Conservation (phyloP, 2,888 invertebrate genomes). For the Strigamia maritima region DNA sequence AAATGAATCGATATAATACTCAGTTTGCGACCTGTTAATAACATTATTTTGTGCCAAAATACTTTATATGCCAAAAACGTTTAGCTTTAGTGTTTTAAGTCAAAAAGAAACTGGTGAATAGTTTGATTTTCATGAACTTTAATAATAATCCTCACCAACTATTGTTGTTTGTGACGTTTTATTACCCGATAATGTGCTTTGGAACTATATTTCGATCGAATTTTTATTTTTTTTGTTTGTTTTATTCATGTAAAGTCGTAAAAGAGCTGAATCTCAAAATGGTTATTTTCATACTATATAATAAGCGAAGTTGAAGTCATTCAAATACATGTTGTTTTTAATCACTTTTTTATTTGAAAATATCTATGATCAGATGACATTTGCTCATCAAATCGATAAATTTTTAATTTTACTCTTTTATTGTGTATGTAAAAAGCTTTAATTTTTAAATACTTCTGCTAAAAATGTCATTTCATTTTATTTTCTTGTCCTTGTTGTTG, state of each 20-base stretch:
- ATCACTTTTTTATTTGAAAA: not conserved
- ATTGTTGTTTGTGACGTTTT: constrained; percentile 8
- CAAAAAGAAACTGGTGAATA: constrained; percentile 6
- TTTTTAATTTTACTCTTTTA: not conserved
- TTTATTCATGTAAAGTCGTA: not conserved
- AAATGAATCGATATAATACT: constrained; percentile 1
- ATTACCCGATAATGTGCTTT: not conserved
- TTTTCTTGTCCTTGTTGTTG: constrained; percentile 8
- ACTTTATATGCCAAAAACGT: constrained; percentile 4
- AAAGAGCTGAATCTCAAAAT: constrained; percentile 10
- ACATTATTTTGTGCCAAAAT: constrained; percentile 8
- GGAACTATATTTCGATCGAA: not conserved
- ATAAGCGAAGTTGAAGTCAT: not conserved
- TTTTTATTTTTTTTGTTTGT: not conserved
- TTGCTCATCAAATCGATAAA: not conserved
- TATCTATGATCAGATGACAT: not conserved
- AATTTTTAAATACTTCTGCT: not conserved
- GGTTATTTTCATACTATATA: not conserved
- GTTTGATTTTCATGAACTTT: not conserved
- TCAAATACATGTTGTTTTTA: not conserved
- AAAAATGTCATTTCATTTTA: not conserved
- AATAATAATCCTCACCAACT: constrained; percentile 1
- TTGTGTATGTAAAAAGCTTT: not conserved
- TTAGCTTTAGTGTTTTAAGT: constrained; percentile 6
- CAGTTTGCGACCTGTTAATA: constrained; percentile 5